Percentiles rank a stretch among this genome's conserved stretches.
Conservation (phyloP, 2,888 invertebrate genomes). For the Sturmia bella region DNA sequence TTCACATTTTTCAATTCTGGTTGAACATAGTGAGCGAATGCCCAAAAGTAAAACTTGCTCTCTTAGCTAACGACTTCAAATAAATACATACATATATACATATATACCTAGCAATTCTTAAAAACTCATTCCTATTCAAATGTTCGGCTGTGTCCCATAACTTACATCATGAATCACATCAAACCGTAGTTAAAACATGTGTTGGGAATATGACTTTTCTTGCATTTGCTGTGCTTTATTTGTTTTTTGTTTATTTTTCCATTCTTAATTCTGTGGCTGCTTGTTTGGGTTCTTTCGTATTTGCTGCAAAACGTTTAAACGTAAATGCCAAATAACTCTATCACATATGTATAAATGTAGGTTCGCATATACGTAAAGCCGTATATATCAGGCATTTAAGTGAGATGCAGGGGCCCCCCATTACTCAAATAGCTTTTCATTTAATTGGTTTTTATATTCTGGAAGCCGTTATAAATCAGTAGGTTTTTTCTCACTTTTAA, state of each 20-base stretch:
- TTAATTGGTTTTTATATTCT: slow-evolving; percentile 64
- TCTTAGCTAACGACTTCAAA: too few species aligned
- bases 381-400: background rate
- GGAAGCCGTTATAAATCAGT: slow-evolving; percentile 45
- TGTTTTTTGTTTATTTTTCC: background rate
- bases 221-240: slow-evolving; percentile 24
- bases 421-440: slow-evolving; percentile 62
- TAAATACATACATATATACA: too few species aligned
- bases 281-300: background rate
- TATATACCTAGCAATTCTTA: too few species aligned
- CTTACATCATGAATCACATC: slow-evolving; percentile 41
- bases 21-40: too few species aligned
- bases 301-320: background rate
- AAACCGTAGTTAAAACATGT: slow-evolving; percentile 55
- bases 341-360: background rate
- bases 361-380: background rate
- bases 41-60: too few species aligned
- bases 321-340: background rate
- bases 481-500: slow-evolving; percentile 14
- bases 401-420: slow-evolving; percentile 26
- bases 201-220: slow-evolving; percentile 57
- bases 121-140: background rate
- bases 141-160: background rate
- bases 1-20: too few species aligned
- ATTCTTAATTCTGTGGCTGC: slow-evolving; percentile 31